Evolutionary conservation across 2,888 invertebrate genomes (phyloP), one percentile per base, ranked within the genome.

Genomic region (Tubulanus polymorphus): DNA sequence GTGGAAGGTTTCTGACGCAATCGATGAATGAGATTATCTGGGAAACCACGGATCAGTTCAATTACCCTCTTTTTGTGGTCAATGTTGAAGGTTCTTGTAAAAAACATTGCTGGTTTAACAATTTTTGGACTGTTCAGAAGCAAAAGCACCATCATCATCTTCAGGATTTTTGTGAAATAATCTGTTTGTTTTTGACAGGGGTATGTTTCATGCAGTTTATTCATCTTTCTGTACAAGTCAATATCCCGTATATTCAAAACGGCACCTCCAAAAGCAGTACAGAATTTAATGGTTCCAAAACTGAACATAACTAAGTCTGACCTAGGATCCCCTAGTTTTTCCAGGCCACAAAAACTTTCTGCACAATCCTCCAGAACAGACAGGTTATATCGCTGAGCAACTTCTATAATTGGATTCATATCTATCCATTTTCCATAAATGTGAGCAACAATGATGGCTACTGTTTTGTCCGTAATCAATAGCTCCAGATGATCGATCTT

Each of bases 241-340:
- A 53, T 29, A 55, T 74, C 70, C 48, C 62, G 65, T 0, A 79
- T 62, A 64, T 78, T 78, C 1, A 72, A 73, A 25, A 79, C 67
- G 20, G 71, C 73, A 18, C 79, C 79, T 25, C 79, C 79, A 55
- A 79, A 75, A 1, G 76, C 67, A 1, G 79, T 78, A 49, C 59
- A 73, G 51, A 67, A 73, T 60, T 79, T 79, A 28, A 79, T 79
- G 20, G 73, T 64, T 8, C 79, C 79, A 61, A 79, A 79, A 63
- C 79, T 79, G 61, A 79, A 79, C 10, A 79, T 57, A 3, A 68
- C 54, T 1, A 79, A 37, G 56, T 79, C 79, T 12, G 74, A 64
- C 12, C 64, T 53, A 1, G 75, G 75, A 58, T 79, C 70, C 20
- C 79, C 76, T 1, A 75, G 49, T 18, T 65, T 54, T n/a, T 68